Evolutionary conservation across 2,113 vertebrate genomes (phyloP), one percentile per base, ranked within the genome.

Genomic region (Guaruba guarouba): DNA sequence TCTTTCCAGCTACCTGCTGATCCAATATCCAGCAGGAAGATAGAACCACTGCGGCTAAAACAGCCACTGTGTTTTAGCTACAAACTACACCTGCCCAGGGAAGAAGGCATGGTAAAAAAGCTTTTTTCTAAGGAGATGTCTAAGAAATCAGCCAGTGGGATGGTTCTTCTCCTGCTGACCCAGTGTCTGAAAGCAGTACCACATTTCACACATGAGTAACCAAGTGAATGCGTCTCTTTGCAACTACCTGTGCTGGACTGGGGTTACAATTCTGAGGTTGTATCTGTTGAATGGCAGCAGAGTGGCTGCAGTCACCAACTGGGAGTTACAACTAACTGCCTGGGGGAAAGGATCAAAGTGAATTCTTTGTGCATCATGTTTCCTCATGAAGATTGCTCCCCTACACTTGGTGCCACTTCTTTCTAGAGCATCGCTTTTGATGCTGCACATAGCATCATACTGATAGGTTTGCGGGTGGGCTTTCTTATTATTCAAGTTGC

Each of bases 381-480:
- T 51, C 63, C 35, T 52, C 31, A 14, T 7, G 2, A 39, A 46
- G 59, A 25, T 70, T 37, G 80, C 25, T 86, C 55, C 69, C 41
- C 37, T 62, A 3, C 5, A 4, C 37, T 68, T 46, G 7, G 41
- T 73, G n/a, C 29, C 17, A 19, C 41, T 49, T 62, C 28, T 95
- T 85, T 35, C 82, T 75, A 31, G 78, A 88, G 76, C n/a, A 8
- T 73, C 13, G 19, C 70, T 93, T 95, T 91, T 93, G 83, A 88
- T 87, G 87, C 35, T 82, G 59, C 62, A 7, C 8, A 15, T 75
- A 93, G 82, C 59, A 33, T 39, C 49, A 15, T 7, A 27, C 44
- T 84, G 82, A 68, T 4, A 79, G 87, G 37, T 52, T 17, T 1
- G 23, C 61, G 71, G 74, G 76, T 3, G 15, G 90, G 88, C 64